These are phyloP conservation scores for Nilaparvata lugens DNA, from an alignment of 1,140 invertebrate species.

Conservation along the genomic window DNA sequence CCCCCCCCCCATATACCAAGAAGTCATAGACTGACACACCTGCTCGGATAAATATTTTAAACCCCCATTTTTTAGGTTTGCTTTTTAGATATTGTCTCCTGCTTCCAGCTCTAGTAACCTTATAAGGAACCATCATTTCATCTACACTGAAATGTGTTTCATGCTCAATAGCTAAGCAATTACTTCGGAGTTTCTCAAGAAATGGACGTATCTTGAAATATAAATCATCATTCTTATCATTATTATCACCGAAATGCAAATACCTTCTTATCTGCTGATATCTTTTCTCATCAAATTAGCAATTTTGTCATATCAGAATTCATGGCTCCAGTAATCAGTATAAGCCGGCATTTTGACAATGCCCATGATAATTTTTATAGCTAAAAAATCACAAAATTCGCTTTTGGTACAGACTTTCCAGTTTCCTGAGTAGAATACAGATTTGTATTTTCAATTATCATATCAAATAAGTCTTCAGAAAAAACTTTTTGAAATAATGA, in stretches of 20 bases:
- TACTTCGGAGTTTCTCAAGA: constrained; percentile 28
- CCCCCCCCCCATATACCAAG: constrained; percentile 29
- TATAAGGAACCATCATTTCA: constrained; percentile 39
- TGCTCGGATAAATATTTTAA: constrained; percentile 34
- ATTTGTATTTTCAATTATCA: too few species aligned
- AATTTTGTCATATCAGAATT: constrained; percentile 16
- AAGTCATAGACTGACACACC: constrained; percentile 34
- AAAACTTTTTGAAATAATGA: too few species aligned
- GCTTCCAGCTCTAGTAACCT: constrained; percentile 33
- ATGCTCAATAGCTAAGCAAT: constrained; percentile 28
- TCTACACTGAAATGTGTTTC: constrained; percentile 31
- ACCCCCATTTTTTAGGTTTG: constrained; percentile 34
- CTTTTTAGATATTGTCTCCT: constrained; percentile 31
- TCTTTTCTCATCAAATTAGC: constrained; percentile 29
- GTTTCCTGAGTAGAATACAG: too few species aligned
- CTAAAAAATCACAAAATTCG: too few species aligned
- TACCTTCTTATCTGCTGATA: constrained; percentile 27
- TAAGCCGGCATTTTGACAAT: background rate
- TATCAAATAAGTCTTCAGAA: too few species aligned
- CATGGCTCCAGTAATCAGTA: constrained; percentile 10
- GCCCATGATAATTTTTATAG: too few species aligned
- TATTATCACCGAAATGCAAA: constrained; percentile 30
- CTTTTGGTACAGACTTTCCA: too few species aligned
- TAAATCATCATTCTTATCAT: constrained; percentile 22
- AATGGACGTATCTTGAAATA: constrained; percentile 31